These are phyloP conservation scores for Pollenia griseotomentosa DNA, from an alignment of 2,888 invertebrate species.

Conservation along the genomic window DNA sequence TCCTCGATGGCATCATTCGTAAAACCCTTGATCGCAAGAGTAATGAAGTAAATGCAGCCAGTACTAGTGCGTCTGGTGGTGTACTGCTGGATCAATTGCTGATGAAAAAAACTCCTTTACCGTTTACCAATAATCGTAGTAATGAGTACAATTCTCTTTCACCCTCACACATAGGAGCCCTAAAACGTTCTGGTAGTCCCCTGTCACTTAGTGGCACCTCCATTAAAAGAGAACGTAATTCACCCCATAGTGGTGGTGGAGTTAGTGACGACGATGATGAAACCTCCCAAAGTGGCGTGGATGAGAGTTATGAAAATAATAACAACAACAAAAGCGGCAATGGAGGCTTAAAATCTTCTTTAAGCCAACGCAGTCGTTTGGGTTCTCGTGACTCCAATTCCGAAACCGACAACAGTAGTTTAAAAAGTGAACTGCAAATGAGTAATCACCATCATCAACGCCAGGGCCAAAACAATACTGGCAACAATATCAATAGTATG, in stretches of 20 bases:
- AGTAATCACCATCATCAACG: constrained; percentile 50
- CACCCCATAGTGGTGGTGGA: constrained; percentile 76
- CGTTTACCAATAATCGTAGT: constrained; percentile 79
- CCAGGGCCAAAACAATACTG: constrained; percentile 75
- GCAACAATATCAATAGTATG: constrained; percentile 76
- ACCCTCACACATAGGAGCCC: constrained; percentile 57
- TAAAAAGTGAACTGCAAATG: constrained; percentile 77
- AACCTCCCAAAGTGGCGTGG: constrained; percentile 75
- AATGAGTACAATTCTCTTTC: constrained; percentile 77
- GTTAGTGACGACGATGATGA: constrained; percentile 75
- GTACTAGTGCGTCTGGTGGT: constrained; percentile 80
- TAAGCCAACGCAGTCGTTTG: constrained; percentile 77
- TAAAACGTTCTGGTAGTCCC: constrained; percentile 83
- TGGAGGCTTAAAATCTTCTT: constrained; percentile 70
- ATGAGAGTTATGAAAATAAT: constrained; percentile 77
- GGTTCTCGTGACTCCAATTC: constrained; percentile 81
- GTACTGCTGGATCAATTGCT: constrained; percentile 87
- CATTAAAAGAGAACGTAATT: constrained; percentile 86
- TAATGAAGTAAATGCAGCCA: constrained; percentile 83
- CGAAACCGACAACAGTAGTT: constrained; percentile 77
- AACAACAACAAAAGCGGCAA: constrained; percentile 75
- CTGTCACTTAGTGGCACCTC: constrained; percentile 80
- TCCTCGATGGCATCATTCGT: constrained; percentile 93
- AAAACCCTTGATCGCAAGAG: constrained; percentile 89
- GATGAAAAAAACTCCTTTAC: constrained; percentile 86